These are phyloP conservation scores for Aotus griseimembra DNA, from an alignment of 2,797 vertebrate genomes.

Conservation along the genomic window DNA sequence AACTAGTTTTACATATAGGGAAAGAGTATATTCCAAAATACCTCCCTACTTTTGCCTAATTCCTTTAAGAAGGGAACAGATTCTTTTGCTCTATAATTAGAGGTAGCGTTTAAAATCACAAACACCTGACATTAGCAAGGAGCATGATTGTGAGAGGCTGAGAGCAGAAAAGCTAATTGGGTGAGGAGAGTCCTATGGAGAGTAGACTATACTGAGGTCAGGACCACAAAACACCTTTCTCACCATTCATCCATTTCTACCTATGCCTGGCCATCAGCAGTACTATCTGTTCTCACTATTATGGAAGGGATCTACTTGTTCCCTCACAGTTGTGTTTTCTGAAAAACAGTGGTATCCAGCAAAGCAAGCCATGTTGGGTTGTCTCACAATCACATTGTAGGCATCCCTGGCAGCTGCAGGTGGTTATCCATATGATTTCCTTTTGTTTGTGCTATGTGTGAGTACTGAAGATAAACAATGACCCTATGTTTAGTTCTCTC, in stretches of 20 bases:
- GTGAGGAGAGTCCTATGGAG: neutral
- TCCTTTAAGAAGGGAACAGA: neutral
- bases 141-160: neutral
- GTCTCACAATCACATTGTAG: neutral
- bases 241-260: neutral
- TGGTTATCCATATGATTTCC: neutral
- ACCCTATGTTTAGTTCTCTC: neutral
- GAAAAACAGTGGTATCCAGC: neutral
- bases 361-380: neutral
- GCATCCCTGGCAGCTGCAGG: neutral
- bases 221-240: neutral
- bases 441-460: constrained; percentile 38
- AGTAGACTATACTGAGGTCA: neutral
- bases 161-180: neutral
- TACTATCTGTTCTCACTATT: neutral
- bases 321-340: constrained; percentile 12
- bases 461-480: constrained; percentile 62
- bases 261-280: neutral
- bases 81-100: neutral
- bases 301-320: neutral
- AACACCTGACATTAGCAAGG: neutral
- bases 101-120: constrained; percentile 6
- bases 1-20: neutral
- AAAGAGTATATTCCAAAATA: neutral
- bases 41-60: neutral